Percentiles rank a stretch among this genome's conserved stretches.
Conservation (phyloP, 2,797 vertebrate species). For the Huso huso region DNA sequence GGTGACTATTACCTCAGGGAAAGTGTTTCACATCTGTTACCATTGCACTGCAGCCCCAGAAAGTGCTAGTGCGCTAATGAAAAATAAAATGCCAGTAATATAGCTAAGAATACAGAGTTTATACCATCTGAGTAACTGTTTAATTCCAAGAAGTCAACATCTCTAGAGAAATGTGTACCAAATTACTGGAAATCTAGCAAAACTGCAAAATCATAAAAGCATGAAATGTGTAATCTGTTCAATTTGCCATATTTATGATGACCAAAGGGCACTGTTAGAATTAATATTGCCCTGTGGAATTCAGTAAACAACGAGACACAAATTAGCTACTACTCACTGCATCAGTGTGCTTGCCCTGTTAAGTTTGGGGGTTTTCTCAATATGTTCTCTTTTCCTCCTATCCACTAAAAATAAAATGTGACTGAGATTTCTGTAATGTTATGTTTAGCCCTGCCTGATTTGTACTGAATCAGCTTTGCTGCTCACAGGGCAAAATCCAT, state of each 20-base stretch:
- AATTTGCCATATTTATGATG: constrained; percentile 61
- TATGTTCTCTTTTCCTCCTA: no score
- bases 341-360: background rate
- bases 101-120: background rate
- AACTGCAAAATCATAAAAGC: constrained; percentile 55
- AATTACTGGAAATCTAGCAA: constrained; percentile 49
- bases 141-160: constrained; percentile 40
- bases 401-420: no score
- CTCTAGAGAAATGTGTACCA: constrained; percentile 52
- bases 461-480: no score
- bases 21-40: constrained; percentile 1
- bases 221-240: constrained; percentile 66
- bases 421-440: no score
- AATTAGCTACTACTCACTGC: constrained; percentile 35
- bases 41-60: background rate
- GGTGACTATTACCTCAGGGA: background rate
- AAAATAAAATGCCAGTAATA: background rate
- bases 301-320: constrained; percentile 21
- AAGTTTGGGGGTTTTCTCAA: background rate
- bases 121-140: background rate
- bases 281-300: constrained; percentile 60
- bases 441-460: no score
- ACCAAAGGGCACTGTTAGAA: constrained; percentile 52
- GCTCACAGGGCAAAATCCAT: no score
- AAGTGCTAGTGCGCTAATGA: background rate